Conservation (phyloP, 2,888 invertebrate genomes). For the Dendrolimus pini region DNA sequence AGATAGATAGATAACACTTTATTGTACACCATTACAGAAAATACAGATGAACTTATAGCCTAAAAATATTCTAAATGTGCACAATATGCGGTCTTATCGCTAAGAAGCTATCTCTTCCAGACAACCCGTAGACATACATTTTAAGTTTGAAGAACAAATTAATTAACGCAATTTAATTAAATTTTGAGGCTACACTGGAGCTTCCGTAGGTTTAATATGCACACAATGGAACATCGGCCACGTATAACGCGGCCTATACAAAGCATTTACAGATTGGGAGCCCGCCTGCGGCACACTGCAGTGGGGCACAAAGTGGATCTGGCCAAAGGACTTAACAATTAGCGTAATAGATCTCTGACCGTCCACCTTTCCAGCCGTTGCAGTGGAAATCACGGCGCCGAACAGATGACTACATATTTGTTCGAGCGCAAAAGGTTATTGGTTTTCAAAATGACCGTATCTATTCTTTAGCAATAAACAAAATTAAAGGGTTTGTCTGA, state of each 20-base stretch:
- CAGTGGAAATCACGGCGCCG: constrained; percentile 20
- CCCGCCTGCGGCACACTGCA: constrained; percentile 39
- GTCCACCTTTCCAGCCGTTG: constrained; percentile 16
- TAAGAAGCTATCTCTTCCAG: too few species aligned
- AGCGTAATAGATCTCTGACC: constrained; percentile 45
- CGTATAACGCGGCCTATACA: constrained; percentile 42
- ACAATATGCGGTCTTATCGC: too few species aligned
- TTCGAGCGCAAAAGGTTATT: not conserved
- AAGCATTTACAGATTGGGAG: constrained; percentile 50
- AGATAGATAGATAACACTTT: too few species aligned
- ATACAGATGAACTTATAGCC: too few species aligned
- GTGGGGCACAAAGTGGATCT: constrained; percentile 35
- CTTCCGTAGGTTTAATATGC: constrained; percentile 21
- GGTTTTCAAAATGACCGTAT: not conserved
- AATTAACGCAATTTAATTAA: too few species aligned
- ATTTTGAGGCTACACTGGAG: not conserved
- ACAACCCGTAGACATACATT: too few species aligned
- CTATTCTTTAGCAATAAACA: too few species aligned
- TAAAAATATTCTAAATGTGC: too few species aligned
- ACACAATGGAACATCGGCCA: constrained; percentile 25
- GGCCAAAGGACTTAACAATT: constrained; percentile 41
- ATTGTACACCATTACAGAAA: too few species aligned
- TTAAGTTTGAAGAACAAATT: too few species aligned
- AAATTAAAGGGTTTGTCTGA: too few species aligned
- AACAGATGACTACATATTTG: constrained; percentile 2